These are phyloP conservation scores for Neoascia interrupta DNA, from an alignment of 2,888 invertebrate genomes.

Conservation along the genomic window DNA sequence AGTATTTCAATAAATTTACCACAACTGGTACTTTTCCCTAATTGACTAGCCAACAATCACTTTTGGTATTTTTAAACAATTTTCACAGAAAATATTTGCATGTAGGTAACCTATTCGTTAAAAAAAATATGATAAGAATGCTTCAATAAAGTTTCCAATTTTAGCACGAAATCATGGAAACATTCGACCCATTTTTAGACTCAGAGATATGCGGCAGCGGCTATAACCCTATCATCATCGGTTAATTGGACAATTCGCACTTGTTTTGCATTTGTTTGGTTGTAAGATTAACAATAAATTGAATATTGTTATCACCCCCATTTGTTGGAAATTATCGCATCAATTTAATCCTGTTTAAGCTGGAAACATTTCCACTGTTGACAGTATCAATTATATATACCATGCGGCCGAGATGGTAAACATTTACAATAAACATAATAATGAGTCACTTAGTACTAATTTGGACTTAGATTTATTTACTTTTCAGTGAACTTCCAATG, in stretches of 20 bases:
- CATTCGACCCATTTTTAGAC: conserved; percentile 1
- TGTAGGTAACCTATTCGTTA: too few species aligned
- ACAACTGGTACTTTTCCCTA: too few species aligned
- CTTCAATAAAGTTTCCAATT: background rate
- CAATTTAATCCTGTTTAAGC: conserved; percentile 6
- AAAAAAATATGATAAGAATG: background rate
- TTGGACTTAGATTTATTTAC: conserved; percentile 18
- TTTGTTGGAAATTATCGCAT: background rate
- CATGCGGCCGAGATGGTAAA: conserved; percentile 1
- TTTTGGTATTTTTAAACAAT: conserved; percentile 7
- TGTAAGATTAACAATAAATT: background rate
- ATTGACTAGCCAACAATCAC: too few species aligned
- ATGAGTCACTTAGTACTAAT: background rate
- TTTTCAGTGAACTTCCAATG: conserved; percentile 25
- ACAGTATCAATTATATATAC: background rate
- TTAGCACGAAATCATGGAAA: too few species aligned
- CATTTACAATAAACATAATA: conserved; percentile 5
- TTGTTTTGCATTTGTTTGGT: background rate
- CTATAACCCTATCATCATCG: too few species aligned
- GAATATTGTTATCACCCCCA: background rate
- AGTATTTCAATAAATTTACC: too few species aligned
- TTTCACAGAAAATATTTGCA: conserved; percentile 18
- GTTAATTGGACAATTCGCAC: conserved; percentile 44
- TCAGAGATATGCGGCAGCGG: background rate
- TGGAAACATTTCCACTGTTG: conserved; percentile 21